These are phyloP conservation scores for Podarcis raffonei DNA, from an alignment of 2,113 vertebrate species.

Conservation along the genomic window DNA sequence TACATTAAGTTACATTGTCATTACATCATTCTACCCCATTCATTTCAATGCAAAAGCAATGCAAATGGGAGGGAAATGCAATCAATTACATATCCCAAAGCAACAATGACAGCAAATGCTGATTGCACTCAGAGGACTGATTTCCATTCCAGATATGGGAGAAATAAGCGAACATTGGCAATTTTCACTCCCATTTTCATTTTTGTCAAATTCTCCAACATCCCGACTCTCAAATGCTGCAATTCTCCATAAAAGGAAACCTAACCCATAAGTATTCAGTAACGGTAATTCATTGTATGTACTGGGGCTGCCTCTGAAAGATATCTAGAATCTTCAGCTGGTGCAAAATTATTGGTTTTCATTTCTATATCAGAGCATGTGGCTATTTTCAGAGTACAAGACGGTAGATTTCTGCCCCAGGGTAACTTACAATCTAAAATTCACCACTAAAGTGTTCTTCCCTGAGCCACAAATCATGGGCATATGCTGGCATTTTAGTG, in stretches of 20 bases:
- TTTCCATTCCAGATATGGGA: no score
- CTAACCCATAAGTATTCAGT: background rate
- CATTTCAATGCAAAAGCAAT: no score
- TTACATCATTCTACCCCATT: no score
- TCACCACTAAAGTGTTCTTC: background rate
- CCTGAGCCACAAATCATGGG: background rate
- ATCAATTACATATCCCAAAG: no score
- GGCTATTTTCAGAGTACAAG: background rate
- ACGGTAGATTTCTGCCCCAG: background rate
- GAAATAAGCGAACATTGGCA: no score
- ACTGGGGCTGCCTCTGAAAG: background rate
- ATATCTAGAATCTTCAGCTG: background rate
- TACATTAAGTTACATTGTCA: no score
- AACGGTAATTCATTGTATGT: background rate
- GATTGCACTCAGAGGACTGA: no score
- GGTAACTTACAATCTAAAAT: no score
- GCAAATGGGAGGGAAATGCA: no score
- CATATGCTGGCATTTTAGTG: background rate
- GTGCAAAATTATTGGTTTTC: background rate
- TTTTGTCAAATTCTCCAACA: no score
- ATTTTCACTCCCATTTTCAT: no score
- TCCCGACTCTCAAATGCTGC: background rate
- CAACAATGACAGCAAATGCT: no score
- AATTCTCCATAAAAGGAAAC: background rate
- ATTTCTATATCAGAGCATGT: background rate